Evolutionary conservation across 2,113 vertebrate genomes (phyloP).

Genomic region (Periophthalmodon schlosseri): DNA sequence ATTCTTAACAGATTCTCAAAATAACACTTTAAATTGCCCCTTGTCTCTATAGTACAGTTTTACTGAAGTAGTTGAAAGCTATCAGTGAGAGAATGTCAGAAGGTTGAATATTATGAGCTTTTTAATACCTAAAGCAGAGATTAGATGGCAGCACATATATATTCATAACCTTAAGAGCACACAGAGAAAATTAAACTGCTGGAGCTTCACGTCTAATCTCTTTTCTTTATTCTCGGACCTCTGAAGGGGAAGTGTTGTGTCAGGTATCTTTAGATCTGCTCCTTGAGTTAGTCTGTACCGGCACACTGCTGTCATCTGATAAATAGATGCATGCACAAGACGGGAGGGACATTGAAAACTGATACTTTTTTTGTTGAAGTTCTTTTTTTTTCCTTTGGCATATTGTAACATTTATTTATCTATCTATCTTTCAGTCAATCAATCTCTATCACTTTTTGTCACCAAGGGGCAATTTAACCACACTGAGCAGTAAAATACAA

Average conservation of each 20-base stretch:
- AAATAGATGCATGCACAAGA: background rate
- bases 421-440: too few relatives aligned
- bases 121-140: slow-evolving; percentile 43
- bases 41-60: background rate
- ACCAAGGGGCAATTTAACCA: too few relatives aligned
- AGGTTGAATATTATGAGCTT: slow-evolving; percentile 48
- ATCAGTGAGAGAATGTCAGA: slow-evolving; percentile 9
- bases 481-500: too few relatives aligned
- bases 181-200: slow-evolving; percentile 41
- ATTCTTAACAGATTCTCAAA: background rate
- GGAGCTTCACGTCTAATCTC: slow-evolving; percentile 38
- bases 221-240: slow-evolving; percentile 6
- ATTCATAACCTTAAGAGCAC: slow-evolving; percentile 37
- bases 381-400: background rate
- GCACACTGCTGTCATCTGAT: background rate
- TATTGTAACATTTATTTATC: too few relatives aligned
- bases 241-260: background rate
- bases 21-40: background rate
- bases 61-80: slow-evolving; percentile 3
- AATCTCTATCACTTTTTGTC: too few relatives aligned
- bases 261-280: background rate
- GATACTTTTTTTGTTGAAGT: background rate
- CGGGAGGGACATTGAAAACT: too few relatives aligned
- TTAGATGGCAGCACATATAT: slow-evolving; percentile 54
- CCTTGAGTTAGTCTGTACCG: background rate